Conservation (phyloP, 2,888 invertebrate genomes). For the Stenotaenia linearis region DNA sequence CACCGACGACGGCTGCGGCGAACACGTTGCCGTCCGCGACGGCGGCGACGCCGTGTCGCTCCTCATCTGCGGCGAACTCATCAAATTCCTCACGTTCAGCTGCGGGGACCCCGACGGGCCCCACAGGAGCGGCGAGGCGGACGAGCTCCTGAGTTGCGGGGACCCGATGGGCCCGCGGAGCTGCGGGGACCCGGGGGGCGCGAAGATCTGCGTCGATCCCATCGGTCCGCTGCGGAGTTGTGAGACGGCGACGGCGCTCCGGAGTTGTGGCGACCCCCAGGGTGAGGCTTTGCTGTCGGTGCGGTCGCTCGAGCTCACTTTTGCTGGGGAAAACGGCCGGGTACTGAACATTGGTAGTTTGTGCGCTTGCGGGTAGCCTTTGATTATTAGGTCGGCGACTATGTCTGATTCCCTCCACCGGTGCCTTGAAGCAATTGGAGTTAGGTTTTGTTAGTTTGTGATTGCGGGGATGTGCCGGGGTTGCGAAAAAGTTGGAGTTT, state of each 20-base stretch:
- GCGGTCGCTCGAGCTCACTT: constrained; percentile 30
- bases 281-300: constrained; percentile 26
- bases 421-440: constrained; percentile 6
- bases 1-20: constrained; percentile 29
- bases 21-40: constrained; percentile 6
- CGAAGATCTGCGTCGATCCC: constrained; percentile 27
- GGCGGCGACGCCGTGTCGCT: constrained; percentile 5
- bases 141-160: constrained; percentile 10
- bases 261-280: constrained; percentile 30
- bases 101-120: constrained; percentile 26
- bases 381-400: constrained; percentile 30
- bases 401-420: constrained; percentile 33
- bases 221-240: constrained; percentile 19
- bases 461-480: neutral
- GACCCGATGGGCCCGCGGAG: constrained; percentile 17
- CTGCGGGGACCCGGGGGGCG: constrained; percentile 28
- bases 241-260: neutral
- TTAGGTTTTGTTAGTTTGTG: neutral
- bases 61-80: constrained; percentile 12
- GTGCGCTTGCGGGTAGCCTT: constrained; percentile 33
- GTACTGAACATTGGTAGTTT: constrained; percentile 32
- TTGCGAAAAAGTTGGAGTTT: too few species aligned
- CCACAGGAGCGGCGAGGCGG: constrained; percentile 29
- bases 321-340: constrained; percentile 31
- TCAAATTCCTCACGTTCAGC: neutral